Conservation (phyloP, 2,888 invertebrate genomes). For the Blomia tropicalis region DNA sequence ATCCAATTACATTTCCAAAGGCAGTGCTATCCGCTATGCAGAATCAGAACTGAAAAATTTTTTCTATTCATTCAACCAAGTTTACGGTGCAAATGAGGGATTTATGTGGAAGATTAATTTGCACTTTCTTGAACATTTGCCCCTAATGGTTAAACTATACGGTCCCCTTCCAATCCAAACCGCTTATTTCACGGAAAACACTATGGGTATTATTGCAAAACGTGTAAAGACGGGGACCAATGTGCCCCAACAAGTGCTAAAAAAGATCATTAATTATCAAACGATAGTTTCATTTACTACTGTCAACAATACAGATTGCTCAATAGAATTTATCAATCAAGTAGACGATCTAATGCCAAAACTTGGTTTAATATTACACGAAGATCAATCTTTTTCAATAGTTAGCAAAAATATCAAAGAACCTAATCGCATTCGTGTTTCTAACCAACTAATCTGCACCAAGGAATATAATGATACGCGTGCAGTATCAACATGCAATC, state of each 20-base stretch:
- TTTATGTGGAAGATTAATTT: constrained; percentile 1
- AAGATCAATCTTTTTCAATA: too few relatives aligned
- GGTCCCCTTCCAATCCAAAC: constrained; percentile 1
- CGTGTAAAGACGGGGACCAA: background rate
- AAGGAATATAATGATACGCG: too few relatives aligned
- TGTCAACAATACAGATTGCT: background rate
- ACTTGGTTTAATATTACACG: too few relatives aligned
- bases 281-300: background rate
- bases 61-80: background rate
- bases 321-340: too few relatives aligned
- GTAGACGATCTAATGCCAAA: too few relatives aligned
- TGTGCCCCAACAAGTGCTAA: background rate
- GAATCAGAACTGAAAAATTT: background rate
- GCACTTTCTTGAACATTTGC: background rate
- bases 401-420: too few relatives aligned
- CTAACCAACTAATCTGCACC: too few relatives aligned
- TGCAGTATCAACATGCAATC: too few relatives aligned
- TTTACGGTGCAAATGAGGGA: background rate
- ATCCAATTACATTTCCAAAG: background rate
- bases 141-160: background rate
- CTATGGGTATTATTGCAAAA: background rate
- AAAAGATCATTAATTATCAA: background rate
- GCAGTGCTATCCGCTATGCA: background rate
- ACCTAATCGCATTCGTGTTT: too few relatives aligned
- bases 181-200: background rate